Evolutionary conservation across 2,797 vertebrate species (phyloP).

Genomic region (Pangasius larnaudii): DNA sequence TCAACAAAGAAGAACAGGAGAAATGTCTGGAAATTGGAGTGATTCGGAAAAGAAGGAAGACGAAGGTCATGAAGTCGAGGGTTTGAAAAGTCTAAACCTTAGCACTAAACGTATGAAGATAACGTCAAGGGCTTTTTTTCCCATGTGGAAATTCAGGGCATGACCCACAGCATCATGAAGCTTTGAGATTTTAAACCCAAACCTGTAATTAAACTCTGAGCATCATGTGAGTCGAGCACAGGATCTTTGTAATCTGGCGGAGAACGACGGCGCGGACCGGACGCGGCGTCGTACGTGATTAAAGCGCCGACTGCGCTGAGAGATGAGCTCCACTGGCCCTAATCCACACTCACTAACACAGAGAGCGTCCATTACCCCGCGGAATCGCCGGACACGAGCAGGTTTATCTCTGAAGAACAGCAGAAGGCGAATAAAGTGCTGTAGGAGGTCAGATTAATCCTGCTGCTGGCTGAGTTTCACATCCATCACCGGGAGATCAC

Average conservation of each 20-base stretch:
- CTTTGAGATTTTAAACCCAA: not conserved
- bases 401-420: not conserved
- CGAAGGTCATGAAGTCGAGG: not conserved
- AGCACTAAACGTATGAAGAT: not conserved
- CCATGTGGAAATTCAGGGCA: not conserved
- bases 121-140: not conserved
- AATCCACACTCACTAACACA: not conserved
- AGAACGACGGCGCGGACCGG: not conserved
- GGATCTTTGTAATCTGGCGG: not conserved
- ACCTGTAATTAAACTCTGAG: not conserved
- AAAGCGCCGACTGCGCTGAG: not conserved
- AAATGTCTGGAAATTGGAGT: not conserved
- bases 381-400: not conserved
- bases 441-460: not conserved
- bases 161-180: not conserved
- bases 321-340: not conserved
- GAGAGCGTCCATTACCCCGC: not conserved
- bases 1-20: not conserved
- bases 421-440: not conserved
- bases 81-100: not conserved
- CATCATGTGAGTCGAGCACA: not conserved
- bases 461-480: not conserved
- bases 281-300: not conserved
- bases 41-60: not conserved
- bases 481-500: not conserved